Conservation (phyloP, 2,113 vertebrate species). For the Phaethon lepturus region DNA sequence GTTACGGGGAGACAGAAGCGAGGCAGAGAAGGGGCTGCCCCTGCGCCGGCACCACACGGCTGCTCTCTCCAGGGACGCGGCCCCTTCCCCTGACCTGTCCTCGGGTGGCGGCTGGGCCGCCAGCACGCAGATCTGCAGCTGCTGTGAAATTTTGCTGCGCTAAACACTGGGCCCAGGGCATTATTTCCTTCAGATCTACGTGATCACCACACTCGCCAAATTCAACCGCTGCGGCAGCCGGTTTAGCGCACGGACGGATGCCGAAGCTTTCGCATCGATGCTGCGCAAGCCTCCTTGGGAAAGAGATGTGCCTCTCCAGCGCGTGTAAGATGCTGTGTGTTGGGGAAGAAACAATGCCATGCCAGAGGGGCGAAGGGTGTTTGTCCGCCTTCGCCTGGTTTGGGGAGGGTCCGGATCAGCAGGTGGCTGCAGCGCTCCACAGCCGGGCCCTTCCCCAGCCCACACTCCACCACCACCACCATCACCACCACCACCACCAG, state of each 20-base stretch:
- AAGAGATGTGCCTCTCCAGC: fast-evolving
- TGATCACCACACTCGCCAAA: neutral
- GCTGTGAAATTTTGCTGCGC: neutral
- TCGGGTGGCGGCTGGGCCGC: fast-evolving
- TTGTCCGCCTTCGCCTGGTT: neutral
- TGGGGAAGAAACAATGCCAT: neutral
- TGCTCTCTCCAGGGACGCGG: fast-evolving
- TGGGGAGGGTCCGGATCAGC: neutral
- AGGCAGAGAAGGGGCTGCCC: neutral
- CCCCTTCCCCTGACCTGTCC: fast-evolving
- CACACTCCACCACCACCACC: no score
- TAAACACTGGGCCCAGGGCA: no score
- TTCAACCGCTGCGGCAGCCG: fast-evolving
- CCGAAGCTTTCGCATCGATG: fast-evolving
- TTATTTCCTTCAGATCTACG: fast-evolving
- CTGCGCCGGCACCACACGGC: fast-evolving
- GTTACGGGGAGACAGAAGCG: neutral
- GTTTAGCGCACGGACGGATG: fast-evolving
- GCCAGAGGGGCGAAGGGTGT: neutral
- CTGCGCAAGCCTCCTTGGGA: fast-evolving
- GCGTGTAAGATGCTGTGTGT: fast-evolving
- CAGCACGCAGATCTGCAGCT: fast-evolving
- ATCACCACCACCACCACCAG: neutral
- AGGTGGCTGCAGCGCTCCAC: conserved; percentile 27
- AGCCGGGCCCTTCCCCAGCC: neutral